phyloP scores from a whole-genome alignment of 1,140 invertebrate species.

The Pinna nobilis region DNA sequence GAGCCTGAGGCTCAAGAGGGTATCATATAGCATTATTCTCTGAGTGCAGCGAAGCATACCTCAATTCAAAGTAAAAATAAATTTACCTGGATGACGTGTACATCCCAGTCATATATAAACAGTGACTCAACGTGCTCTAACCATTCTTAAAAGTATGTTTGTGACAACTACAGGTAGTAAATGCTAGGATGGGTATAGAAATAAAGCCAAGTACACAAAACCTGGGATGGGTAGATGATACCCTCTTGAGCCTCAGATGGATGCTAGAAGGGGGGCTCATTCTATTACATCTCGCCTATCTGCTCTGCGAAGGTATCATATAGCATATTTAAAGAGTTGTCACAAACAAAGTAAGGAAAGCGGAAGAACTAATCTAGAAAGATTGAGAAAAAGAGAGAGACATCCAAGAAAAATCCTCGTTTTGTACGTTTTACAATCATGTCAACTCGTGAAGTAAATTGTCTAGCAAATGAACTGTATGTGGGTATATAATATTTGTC shows the following conservation, averaged over 20 bases:
- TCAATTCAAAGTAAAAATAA: not conserved
- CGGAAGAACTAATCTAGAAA: too few species aligned
- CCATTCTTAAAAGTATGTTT: not conserved
- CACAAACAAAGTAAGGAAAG: too few species aligned
- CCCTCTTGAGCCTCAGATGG: too few species aligned
- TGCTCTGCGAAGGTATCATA: not conserved
- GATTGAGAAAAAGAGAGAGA: too few species aligned
- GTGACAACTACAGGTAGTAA: not conserved
- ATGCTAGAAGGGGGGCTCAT: not conserved
- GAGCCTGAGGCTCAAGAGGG: not conserved
- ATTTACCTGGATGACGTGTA: not conserved
- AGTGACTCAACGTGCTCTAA: too few species aligned
- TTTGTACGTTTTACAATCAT: too few species aligned
- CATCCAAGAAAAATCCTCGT: too few species aligned
- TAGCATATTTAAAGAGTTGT: slow-evolving; percentile 6
- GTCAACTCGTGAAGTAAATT: too few species aligned
- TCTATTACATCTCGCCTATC: not conserved
- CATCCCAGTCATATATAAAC: not conserved
- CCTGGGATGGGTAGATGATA: not conserved
- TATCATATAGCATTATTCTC: too few species aligned
- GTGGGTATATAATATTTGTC: too few species aligned
- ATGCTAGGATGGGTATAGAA: not conserved
- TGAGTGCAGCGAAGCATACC: not conserved
- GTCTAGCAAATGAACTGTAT: too few species aligned
- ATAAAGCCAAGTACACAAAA: too few species aligned